Evolutionary conservation across 1,140 invertebrate genomes (phyloP).

Genomic region (Papilio helenus): DNA sequence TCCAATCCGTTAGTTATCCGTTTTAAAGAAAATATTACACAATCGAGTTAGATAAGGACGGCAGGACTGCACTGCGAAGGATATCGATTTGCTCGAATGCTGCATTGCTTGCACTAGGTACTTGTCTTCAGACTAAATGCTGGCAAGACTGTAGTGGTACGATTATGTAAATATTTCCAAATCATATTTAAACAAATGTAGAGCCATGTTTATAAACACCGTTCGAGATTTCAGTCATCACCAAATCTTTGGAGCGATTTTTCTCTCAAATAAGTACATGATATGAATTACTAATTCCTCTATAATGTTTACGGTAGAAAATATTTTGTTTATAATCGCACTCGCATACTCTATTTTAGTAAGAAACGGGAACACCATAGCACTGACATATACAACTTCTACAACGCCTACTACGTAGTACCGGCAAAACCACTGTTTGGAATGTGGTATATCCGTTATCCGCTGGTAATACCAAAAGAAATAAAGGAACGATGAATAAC

Average conservation of each 20-base stretch:
- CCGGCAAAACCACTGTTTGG: neutral
- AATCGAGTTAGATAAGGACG: conserved; percentile 20
- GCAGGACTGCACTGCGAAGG: neutral
- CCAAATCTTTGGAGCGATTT: neutral
- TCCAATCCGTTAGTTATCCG: neutral
- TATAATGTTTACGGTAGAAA: neutral
- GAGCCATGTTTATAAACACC: neutral
- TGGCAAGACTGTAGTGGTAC: neutral
- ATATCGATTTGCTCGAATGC: conserved; percentile 27
- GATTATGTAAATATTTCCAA: neutral
- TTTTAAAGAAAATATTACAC: conserved; percentile 8
- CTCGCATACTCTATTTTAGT: neutral
- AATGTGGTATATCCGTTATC: neutral
- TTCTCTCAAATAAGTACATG: neutral
- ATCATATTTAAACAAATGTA: neutral
- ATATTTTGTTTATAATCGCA: neutral
- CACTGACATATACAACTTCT: neutral
- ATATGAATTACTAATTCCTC: neutral
- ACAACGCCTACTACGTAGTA: neutral
- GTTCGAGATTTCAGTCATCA: neutral
- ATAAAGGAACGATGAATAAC: neutral
- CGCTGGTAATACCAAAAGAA: neutral
- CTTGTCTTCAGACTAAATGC: neutral
- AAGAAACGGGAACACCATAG: neutral
- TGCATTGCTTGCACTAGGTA: conserved; percentile 13